Conservation (phyloP, 2,797 vertebrate genomes). For the Tachyglossus aculeatus region DNA sequence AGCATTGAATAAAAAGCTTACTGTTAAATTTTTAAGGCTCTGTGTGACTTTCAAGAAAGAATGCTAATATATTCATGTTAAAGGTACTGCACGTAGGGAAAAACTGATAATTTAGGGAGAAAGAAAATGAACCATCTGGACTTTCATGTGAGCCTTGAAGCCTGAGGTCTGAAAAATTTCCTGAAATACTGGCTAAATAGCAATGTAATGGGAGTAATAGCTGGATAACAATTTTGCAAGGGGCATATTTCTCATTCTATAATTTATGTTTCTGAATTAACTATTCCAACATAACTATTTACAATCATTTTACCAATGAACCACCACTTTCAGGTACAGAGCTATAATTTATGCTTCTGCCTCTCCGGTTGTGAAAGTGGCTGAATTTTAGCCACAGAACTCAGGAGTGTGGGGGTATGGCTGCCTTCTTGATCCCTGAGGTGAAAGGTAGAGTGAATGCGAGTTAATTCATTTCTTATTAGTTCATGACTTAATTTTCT, state of each 20-base stretch:
- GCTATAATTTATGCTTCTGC: neutral
- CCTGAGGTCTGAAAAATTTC: slow-evolving; percentile 1
- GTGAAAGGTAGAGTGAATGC: neutral
- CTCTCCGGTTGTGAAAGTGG: slow-evolving; percentile 1
- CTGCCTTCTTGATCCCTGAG: neutral
- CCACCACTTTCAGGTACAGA: neutral
- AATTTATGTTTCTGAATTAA: slow-evolving; percentile 21
- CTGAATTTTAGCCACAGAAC: neutral
- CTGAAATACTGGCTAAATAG: slow-evolving; percentile 5
- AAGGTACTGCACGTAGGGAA: slow-evolving; percentile 39
- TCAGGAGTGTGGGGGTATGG: neutral
- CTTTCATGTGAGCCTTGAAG: neutral
- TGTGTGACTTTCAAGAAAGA: slow-evolving; percentile 24
- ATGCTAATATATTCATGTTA: slow-evolving; percentile 32
- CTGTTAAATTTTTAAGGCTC: slow-evolving; percentile 5
- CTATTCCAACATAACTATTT: neutral
- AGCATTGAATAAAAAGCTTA: slow-evolving; percentile 30
- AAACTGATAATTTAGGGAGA: slow-evolving; percentile 16
- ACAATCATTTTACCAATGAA: accelerated
- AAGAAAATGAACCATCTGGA: slow-evolving; percentile 19
- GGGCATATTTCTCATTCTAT: slow-evolving; percentile 7
- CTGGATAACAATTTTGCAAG: neutral
- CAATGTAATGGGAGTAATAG: slow-evolving; percentile 19
- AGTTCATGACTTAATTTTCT: neutral
- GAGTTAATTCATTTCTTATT: too few species aligned